Conservation (phyloP, 2,113 vertebrate species). For the Theropithecus gelada region DNA sequence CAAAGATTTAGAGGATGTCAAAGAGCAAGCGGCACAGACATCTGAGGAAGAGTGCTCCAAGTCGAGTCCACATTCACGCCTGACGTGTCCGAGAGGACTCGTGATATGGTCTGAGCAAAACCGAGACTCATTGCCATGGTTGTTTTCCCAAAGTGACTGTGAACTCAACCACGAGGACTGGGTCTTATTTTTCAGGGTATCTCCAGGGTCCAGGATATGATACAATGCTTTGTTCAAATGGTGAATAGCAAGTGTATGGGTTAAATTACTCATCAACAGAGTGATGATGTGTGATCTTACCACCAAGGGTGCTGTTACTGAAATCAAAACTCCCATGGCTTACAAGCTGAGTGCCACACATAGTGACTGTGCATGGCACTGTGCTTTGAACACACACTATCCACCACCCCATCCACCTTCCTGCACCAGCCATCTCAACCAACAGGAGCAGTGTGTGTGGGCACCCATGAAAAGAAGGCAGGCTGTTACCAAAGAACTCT, state of each 20-base stretch:
- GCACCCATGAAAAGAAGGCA: accelerated
- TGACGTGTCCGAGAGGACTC: background rate
- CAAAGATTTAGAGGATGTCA: background rate
- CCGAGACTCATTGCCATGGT: background rate
- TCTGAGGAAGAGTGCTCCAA: background rate
- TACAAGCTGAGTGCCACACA: background rate
- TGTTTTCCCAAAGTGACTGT: background rate
- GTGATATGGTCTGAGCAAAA: too few species aligned
- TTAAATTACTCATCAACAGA: background rate
- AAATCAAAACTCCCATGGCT: background rate
- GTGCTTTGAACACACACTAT: background rate
- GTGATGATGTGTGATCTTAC: background rate
- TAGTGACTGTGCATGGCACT: accelerated
- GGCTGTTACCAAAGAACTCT: background rate
- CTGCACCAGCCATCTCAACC: background rate
- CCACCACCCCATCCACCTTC: background rate
- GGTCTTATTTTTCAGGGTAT: background rate
- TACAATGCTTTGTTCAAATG: background rate
- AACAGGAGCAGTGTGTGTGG: background rate
- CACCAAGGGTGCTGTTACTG: background rate
- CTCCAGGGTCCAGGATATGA: background rate
- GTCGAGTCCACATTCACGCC: background rate
- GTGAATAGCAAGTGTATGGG: background rate
- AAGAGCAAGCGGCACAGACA: accelerated
- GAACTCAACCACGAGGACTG: background rate